A percentile compares a stretch with the other conserved stretches of the same genome.
These are phyloP conservation scores for Drymonia ruficornis DNA, from an alignment of 2,888 invertebrate species.

Conservation along the genomic window DNA sequence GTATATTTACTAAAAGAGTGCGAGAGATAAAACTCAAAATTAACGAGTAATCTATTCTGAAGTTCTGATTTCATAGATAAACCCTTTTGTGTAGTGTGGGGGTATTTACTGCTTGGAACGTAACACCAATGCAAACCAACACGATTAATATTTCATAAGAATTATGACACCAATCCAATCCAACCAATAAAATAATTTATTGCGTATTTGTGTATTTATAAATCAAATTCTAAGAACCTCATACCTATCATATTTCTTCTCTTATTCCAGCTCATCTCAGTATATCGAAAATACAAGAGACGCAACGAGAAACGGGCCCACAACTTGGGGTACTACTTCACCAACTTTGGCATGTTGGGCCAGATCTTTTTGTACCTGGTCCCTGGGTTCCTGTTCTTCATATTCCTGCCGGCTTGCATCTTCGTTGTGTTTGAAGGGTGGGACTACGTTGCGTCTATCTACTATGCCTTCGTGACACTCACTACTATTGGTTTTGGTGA, in stretches of 20 bases:
- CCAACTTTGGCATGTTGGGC: slow-evolving; percentile 89
- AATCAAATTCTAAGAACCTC: neutral
- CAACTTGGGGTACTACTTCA: slow-evolving; percentile 86
- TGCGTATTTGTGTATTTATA: too few relatives aligned
- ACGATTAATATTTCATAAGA: too few relatives aligned
- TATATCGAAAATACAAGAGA: slow-evolving; percentile 92
- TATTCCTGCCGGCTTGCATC: slow-evolving; percentile 93
- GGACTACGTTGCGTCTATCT: slow-evolving; percentile 93
- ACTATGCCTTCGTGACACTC: slow-evolving; percentile 94
- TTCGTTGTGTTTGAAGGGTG: slow-evolving; percentile 94
- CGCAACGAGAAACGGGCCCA: slow-evolving; percentile 85
- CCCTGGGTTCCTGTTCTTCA: slow-evolving; percentile 95
- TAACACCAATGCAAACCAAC: too few relatives aligned
- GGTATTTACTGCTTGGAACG: too few relatives aligned
- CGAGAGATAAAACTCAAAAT: too few relatives aligned
- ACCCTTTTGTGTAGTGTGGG: too few relatives aligned
- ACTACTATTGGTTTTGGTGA: slow-evolving; percentile 98
- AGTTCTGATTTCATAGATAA: too few relatives aligned
- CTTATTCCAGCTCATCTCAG: slow-evolving; percentile 87
- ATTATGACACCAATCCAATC: too few relatives aligned
- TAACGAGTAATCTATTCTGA: too few relatives aligned
- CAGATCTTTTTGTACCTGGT: slow-evolving; percentile 93
- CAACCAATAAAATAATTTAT: too few relatives aligned
- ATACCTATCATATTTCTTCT: slow-evolving; percentile 9
- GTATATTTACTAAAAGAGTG: too few relatives aligned